Conservation (phyloP, 2,113 vertebrate species). For the Coptodon rendalli region DNA sequence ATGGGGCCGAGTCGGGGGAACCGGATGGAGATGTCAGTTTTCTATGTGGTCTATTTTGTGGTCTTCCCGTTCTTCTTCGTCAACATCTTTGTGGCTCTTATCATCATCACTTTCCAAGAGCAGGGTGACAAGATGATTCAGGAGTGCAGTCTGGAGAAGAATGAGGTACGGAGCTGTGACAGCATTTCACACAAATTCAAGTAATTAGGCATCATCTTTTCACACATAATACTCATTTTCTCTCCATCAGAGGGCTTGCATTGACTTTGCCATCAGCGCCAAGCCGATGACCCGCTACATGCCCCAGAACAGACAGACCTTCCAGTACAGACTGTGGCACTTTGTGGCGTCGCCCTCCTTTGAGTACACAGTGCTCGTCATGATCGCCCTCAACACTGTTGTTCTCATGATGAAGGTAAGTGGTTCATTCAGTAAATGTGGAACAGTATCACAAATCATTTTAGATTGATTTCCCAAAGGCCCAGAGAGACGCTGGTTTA, state of each 20-base stretch:
- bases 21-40: conserved; percentile 99
- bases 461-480: background rate
- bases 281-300: conserved; percentile 97
- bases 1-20: conserved; percentile 93
- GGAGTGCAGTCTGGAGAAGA: conserved; percentile 96
- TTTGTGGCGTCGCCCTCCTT: conserved; percentile 97
- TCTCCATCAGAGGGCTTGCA: conserved; percentile 87
- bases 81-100: conserved; percentile 98
- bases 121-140: conserved; percentile 99
- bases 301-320: conserved; percentile 95
- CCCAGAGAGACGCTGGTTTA: background rate
- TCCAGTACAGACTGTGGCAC: conserved; percentile 96
- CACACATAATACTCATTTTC: background rate
- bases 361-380: conserved; percentile 95
- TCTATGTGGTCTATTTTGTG: conserved; percentile 98
- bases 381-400: conserved; percentile 97
- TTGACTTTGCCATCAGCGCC: conserved; percentile 95
- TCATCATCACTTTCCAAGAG: conserved; percentile 99
- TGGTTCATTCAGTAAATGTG: background rate
- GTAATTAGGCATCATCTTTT: background rate
- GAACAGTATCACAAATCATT: background rate
- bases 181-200: background rate
- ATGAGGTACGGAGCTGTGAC: conserved; percentile 76
- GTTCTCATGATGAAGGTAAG: conserved; percentile 99
- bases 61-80: conserved; percentile 99